Evolutionary conservation across 37 sponge, comb jelly and placozoan genomes (phyloP).

Genomic region (Haliclona indistincta): DNA sequence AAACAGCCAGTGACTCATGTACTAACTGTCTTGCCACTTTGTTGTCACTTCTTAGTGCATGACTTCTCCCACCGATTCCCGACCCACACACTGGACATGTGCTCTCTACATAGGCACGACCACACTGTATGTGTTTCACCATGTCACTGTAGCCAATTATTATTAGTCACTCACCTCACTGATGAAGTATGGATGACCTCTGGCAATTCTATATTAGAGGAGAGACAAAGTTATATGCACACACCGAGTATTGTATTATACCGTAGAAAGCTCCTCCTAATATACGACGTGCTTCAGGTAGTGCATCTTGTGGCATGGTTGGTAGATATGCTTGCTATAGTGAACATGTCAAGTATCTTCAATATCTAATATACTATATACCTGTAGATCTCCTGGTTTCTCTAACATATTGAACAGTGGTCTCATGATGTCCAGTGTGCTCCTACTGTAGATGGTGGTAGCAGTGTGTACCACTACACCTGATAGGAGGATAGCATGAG

Average conservation of each 20-base stretch:
- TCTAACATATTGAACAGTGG: too few relatives aligned
- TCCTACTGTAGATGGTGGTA: too few relatives aligned
- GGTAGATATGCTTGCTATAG: constrained; percentile 59
- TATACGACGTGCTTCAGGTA: neutral
- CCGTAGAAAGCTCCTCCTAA: constrained; percentile 28
- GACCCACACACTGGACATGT: constrained; percentile 48
- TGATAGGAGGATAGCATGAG: too few relatives aligned
- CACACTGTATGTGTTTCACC: constrained; percentile 30
- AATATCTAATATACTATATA: too few relatives aligned
- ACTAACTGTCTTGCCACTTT: constrained; percentile 45
- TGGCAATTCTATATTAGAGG: too few relatives aligned
- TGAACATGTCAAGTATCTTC: too few relatives aligned
- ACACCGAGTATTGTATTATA: neutral
- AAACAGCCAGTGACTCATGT: neutral
- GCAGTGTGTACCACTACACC: too few relatives aligned
- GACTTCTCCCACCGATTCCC: constrained; percentile 47
- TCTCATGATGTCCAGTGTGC: too few relatives aligned
- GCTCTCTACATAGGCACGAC: constrained; percentile 12
- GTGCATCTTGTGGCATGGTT: constrained; percentile 51
- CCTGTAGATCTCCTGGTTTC: too few relatives aligned
- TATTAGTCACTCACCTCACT: constrained; percentile 41
- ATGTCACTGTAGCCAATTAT: neutral
- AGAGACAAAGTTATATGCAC: neutral
- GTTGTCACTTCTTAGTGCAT: constrained; percentile 24
- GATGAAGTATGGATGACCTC: constrained; percentile 50